Evolutionary conservation across 2,113 vertebrate species (phyloP), one percentile per base, ranked within the genome.

Genomic region (Oncorhynchus mykiss): DNA sequence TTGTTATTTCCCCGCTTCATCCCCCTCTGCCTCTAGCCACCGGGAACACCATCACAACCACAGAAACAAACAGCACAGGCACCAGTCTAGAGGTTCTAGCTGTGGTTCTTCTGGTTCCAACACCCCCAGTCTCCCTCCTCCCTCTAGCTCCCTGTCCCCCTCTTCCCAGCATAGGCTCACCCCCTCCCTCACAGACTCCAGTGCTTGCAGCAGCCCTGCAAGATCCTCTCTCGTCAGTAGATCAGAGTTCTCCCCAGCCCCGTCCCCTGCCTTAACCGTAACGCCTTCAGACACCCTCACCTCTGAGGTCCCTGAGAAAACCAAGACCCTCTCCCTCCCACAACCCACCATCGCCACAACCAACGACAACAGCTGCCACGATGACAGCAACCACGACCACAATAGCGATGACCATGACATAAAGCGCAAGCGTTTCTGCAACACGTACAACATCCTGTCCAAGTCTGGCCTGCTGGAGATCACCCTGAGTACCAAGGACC

Each of bases 401-500:
- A 16, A 4, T 1, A 7, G 51, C 62, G 49, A 8, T 31, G 64
- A 60, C 31, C n/a, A 49, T 13, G 24, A 70, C 25, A 51, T 7
- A 94, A 96, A 91, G 79, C 90, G 92, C 72, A 95, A 95, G 77
- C 95, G 96, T 69, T 97, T 98, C 88, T 92, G 95, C 89, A 98
- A 98, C 73, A 98, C 96, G 0, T 94, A 97, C 2, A 96, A 97
- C 4, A 94, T 97, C 78, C 89, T 98, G 0, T 94, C 94, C 72
- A 92, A 90, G 60, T 97, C 96, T 0, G 96, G 96, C 0, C 82
- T 98, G 87, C 91, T 98, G 78, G 95, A 95, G 88, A 98, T 98
- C 81, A 96, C 96, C 3, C 91, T 98, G 29, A 95, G 96, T 79
- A 96, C 96, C 62, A 98, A 97, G 92, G 96, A 97, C 87, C 85